Conservation (phyloP, 2,888 invertebrate genomes). For the Campopleginae sp. region DNA sequence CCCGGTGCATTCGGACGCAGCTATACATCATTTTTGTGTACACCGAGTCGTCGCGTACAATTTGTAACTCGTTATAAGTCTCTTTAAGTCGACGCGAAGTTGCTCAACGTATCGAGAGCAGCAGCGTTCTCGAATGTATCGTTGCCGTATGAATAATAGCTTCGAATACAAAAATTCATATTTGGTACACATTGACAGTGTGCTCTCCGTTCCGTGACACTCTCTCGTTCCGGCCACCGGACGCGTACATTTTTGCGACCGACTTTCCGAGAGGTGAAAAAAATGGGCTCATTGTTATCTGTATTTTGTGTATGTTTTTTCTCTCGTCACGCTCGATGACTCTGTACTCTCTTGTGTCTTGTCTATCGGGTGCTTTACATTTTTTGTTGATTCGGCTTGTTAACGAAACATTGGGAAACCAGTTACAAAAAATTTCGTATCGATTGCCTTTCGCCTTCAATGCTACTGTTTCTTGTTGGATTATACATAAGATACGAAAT, state of each 20-base stretch:
- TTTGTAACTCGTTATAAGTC: background rate
- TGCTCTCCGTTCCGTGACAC: conserved; percentile 22
- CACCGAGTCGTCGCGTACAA: background rate
- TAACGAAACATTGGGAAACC: conserved; percentile 2
- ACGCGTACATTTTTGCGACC: conserved; percentile 52
- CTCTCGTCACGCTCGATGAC: conserved; percentile 25
- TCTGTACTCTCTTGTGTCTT: conserved; percentile 10
- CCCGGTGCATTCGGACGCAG: too few relatives aligned
- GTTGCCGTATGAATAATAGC: background rate
- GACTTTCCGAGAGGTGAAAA: conserved; percentile 49
- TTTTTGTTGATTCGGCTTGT: background rate
- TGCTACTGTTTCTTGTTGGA: background rate
- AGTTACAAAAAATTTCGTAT: conserved; percentile 25
- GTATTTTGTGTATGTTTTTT: background rate
- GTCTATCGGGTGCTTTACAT: background rate
- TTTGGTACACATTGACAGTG: background rate
- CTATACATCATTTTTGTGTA: background rate
- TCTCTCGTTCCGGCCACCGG: conserved; percentile 58
- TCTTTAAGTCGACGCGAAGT: background rate
- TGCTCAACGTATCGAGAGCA: background rate
- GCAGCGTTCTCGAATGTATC: background rate
- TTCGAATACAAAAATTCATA: background rate
- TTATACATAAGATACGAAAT: background rate
- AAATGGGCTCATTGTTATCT: conserved; percentile 14
- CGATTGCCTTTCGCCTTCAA: background rate